Evolutionary conservation across 2,888 invertebrate genomes (phyloP).

Genomic region (Drosophila picticornis): DNA sequence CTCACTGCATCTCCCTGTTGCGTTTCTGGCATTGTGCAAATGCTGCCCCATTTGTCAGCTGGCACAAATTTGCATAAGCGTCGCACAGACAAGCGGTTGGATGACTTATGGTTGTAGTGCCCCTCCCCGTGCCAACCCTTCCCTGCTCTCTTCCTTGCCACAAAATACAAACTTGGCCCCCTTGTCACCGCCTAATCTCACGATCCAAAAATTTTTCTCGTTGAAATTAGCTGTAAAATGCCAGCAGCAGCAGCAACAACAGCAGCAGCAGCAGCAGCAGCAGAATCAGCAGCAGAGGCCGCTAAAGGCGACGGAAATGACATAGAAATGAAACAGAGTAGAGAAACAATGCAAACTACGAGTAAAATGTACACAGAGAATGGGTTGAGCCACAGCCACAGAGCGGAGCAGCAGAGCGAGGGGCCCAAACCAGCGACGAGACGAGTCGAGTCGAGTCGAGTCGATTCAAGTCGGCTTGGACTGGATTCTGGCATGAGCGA

Average conservation of each 20-base stretch:
- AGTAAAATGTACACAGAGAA: conserved; percentile 37
- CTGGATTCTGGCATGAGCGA: conserved; percentile 31
- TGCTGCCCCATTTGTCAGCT: conserved; percentile 84
- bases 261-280: conserved; percentile 12
- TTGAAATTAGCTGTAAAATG: conserved; percentile 80
- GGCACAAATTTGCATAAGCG: conserved; percentile 84
- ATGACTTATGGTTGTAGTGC: conserved; percentile 75
- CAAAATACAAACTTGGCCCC: conserved; percentile 46
- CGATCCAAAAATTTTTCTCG: conserved; percentile 75
- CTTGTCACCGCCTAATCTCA: conserved; percentile 72
- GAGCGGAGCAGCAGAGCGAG: background rate
- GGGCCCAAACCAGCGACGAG: background rate
- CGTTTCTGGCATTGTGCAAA: conserved; percentile 74
- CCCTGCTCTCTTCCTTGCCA: background rate
- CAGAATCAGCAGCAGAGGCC: conserved; percentile 10
- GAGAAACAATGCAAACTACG: conserved; percentile 66
- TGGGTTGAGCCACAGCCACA: conserved; percentile 18
- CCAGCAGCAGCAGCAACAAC: conserved; percentile 41
- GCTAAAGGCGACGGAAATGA: conserved; percentile 66
- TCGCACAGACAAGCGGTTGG: conserved; percentile 74
- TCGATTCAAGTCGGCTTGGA: background rate
- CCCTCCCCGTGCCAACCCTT: conserved; percentile 2
- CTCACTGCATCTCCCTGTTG: background rate
- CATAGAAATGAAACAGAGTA: conserved; percentile 81
- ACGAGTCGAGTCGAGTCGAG: background rate